Percentiles rank a stretch among this genome's conserved stretches.
These are phyloP conservation scores for Merluccius polli DNA, from an alignment of 2,797 vertebrate genomes.

Conservation along the genomic window DNA sequence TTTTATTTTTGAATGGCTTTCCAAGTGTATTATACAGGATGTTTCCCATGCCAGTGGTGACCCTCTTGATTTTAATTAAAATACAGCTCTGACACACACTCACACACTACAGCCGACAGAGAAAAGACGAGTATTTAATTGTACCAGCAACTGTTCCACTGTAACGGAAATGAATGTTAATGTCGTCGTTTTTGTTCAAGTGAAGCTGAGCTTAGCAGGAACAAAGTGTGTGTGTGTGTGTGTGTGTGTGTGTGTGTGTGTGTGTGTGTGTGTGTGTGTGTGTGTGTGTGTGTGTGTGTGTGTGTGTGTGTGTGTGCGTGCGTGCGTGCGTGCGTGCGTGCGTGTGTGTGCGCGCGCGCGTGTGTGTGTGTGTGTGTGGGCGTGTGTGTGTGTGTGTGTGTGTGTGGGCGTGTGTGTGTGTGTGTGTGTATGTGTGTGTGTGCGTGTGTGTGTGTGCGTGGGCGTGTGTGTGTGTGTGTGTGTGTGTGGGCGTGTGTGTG, in stretches of 20 bases:
- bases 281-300: conserved; percentile 20
- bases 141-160: conserved; percentile 59
- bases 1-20: background rate
- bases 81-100: conserved; percentile 29
- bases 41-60: background rate
- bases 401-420: conserved; percentile 44
- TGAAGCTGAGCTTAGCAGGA: conserved; percentile 37
- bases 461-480: conserved; percentile 21
- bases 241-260: conserved; percentile 22
- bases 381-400: conserved; percentile 12
- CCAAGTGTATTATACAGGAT: background rate
- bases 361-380: conserved; percentile 13
- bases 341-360: conserved; percentile 36
- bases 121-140: conserved; percentile 56
- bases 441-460: conserved; percentile 8
- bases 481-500: conserved; percentile 33
- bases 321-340: conserved; percentile 12
- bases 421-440: conserved; percentile 6
- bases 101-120: conserved; percentile 38
- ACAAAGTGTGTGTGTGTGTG: conserved; percentile 4
- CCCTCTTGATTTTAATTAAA: background rate
- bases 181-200: conserved; percentile 9
- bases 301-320: conserved; percentile 8
- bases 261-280: conserved; percentile 23
- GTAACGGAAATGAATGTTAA: conserved; percentile 65